Evolutionary conservation across 1,140 invertebrate genomes (phyloP).

Genomic region (Maconellicoccus hirsutus): DNA sequence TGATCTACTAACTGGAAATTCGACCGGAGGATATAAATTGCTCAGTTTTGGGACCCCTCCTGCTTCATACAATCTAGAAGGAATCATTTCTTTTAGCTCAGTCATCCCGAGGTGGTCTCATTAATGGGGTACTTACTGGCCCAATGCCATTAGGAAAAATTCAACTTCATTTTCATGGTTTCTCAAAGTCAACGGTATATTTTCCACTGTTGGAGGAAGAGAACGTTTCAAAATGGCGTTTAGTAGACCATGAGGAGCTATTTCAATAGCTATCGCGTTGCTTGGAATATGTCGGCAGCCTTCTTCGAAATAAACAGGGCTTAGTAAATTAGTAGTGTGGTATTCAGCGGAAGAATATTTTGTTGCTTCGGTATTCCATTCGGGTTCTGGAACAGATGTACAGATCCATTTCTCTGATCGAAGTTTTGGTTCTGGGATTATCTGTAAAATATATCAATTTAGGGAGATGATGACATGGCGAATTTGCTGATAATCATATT

Average conservation of each 20-base stretch:
- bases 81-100: background rate
- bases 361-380: constrained; percentile 36
- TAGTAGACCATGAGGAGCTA: constrained; percentile 48
- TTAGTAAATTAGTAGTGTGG: constrained; percentile 57
- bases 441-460: background rate
- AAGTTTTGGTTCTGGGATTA: constrained; percentile 40
- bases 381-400: constrained; percentile 44
- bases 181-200: constrained; percentile 67
- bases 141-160: constrained; percentile 57
- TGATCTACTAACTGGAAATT: constrained; percentile 57
- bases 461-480: background rate
- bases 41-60: constrained; percentile 48
- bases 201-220: constrained; percentile 43
- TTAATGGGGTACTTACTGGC: constrained; percentile 42
- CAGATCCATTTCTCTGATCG: constrained; percentile 47
- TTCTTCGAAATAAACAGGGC: constrained; percentile 67
- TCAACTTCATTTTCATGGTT: constrained; percentile 54
- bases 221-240: constrained; percentile 73
- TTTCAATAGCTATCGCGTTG: constrained; percentile 62
- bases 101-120: too few relatives aligned
- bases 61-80: constrained; percentile 48
- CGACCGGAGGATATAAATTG: constrained; percentile 47
- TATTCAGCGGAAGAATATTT: constrained; percentile 48
- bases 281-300: constrained; percentile 58
- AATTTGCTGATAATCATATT: background rate